Evolutionary conservation across 2,797 vertebrate species (phyloP).

Genomic region (Mallotus villosus): DNA sequence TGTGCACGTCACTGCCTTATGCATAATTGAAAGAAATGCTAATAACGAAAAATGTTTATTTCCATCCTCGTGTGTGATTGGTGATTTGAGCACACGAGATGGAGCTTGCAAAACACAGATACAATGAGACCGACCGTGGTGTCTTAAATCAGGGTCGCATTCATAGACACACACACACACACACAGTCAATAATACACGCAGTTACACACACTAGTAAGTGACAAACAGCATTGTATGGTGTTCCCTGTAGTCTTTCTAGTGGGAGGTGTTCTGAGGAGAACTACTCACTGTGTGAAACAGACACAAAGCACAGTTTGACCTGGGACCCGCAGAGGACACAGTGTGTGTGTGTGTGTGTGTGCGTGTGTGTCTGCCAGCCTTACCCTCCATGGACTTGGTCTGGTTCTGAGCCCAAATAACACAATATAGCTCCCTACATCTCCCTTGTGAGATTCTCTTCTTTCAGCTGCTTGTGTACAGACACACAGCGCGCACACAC

Average conservation of each 20-base stretch:
- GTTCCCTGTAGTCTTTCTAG: constrained; percentile 13
- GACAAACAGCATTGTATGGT: background rate
- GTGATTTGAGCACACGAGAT: background rate
- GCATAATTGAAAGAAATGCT: constrained; percentile 77
- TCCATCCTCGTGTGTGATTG: constrained; percentile 32
- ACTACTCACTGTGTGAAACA: constrained; percentile 41
- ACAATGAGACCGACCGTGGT: too few species aligned
- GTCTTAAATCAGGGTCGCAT: background rate
- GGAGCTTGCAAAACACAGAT: background rate
- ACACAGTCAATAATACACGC: background rate
- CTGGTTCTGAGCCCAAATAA: constrained; percentile 15
- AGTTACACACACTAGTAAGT: background rate
- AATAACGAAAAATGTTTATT: constrained; percentile 68
- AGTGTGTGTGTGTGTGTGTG: too few species aligned
- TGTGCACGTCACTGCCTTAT: constrained; percentile 72
- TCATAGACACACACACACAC: background rate
- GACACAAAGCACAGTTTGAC: constrained; percentile 39
- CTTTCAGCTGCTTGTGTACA: background rate
- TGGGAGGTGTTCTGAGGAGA: constrained; percentile 34
- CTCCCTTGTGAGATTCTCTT: background rate
- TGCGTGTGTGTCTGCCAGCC: constrained; percentile 23
- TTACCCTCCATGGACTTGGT: constrained; percentile 37
- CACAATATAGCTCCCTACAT: background rate
- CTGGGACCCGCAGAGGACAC: constrained; percentile 31
- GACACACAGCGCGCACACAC: background rate